Conservation (phyloP, 35 echinoderm and acorn worm genomes). For the Ophioderma brevispina region DNA sequence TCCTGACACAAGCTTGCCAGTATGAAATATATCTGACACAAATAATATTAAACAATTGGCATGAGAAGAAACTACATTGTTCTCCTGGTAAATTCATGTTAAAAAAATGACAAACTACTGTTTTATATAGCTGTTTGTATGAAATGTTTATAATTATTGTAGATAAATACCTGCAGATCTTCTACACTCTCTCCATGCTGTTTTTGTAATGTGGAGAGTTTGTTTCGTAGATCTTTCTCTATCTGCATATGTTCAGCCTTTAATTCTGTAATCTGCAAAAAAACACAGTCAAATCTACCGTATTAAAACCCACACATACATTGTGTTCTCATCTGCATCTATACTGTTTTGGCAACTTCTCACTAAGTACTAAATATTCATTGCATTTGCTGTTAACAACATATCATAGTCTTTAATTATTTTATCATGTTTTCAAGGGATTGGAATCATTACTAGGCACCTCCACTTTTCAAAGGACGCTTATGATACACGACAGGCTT, state of each 20-base stretch:
- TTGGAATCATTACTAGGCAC: no score
- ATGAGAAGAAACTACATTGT: no score
- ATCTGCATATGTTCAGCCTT: conserved; percentile 73
- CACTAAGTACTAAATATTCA: no score
- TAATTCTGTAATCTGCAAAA: conserved; percentile 80
- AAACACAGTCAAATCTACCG: not conserved
- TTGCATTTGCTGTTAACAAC: no score
- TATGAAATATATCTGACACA: not conserved
- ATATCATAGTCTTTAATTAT: no score
- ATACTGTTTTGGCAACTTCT: no score
- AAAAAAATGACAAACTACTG: not conserved
- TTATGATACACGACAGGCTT: no score
- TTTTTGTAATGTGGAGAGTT: conserved; percentile 62
- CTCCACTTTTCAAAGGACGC: no score
- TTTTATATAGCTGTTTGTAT: not conserved
- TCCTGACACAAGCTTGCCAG: not conserved
- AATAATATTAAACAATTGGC: not conserved
- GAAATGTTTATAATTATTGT: no score
- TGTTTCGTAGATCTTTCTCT: conserved; percentile 76
- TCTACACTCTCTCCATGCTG: conserved; percentile 71
- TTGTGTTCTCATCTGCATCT: no score
- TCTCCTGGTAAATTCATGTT: not conserved
- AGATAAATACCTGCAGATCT: conserved; percentile 74
- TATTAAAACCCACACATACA: no score
- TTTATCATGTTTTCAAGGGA: no score